Evolutionary conservation across 2,888 invertebrate species (phyloP), one percentile per base, ranked within the genome.

Genomic region (Mimumesa dahlbomi): DNA sequence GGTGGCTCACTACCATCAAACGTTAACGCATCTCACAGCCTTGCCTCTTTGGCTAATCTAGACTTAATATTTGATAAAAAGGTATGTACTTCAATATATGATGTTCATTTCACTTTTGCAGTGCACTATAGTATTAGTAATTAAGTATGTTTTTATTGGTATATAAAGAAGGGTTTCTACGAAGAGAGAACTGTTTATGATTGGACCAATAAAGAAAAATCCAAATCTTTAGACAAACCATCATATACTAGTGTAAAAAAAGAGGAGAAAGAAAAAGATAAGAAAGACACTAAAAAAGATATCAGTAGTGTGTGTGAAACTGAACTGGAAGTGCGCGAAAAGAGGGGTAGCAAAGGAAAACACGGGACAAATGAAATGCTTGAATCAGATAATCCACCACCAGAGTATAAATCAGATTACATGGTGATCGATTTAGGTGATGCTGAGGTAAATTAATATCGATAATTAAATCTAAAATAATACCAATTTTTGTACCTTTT

Each of bases 1-100:
- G 94, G 94, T 66, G 94, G 94, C 42, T 92, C 92, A 49, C 84
- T 92, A 75, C 93, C 92, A 1, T 91, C 91, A 63, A 92, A 92
- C 88, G 92, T 92, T 59, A 91, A 92, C 83, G 90, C 90, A 21
- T 90, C 91, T 7, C 88, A 89, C 64, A 88, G 85, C 69, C 82
- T 89, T 61, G 86, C 86, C 46, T 85, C 88, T 11, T 77, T 88
- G 58, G 87, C 82, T 54, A 88, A 87, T 79, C 80, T 88, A 54
- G 89, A 89, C 68, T 73, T 87, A 54, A 77, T 84, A 46, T 89
- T 88, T 53, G 89, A 89, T 67, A 87, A 87, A 73, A 89, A 88
- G 85, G 88, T 88, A 82, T 56, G 56, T 56, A 53, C 36, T n/a
- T 54, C 22, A 9, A 45, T 11, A 21, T 43, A 48, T 36, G 29